A percentile compares a stretch with the other conserved stretches of the same genome.
Evolutionary conservation across 2,113 vertebrate genomes (phyloP).

Genomic region (Malurus alboscapulatus): DNA sequence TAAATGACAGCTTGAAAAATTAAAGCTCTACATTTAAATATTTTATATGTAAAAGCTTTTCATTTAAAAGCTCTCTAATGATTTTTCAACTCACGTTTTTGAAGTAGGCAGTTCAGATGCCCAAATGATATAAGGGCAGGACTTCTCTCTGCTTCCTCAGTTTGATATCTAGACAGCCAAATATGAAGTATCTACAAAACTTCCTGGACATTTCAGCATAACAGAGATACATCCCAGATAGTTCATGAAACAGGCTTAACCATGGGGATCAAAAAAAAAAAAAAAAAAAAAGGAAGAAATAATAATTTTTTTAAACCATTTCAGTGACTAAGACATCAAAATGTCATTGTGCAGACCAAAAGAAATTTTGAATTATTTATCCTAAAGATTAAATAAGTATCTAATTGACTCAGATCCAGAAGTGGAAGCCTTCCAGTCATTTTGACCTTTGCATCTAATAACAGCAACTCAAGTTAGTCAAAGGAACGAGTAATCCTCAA

Average conservation of each 20-base stretch:
- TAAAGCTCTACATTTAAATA: background rate
- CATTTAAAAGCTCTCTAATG: background rate
- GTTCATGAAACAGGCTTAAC: background rate
- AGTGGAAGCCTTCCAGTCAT: background rate
- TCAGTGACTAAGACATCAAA: background rate
- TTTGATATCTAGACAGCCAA: background rate
- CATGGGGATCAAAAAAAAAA: background rate
- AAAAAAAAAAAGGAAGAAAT: background rate
- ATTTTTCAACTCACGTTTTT: background rate
- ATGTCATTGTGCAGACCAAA: background rate
- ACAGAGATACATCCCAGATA: background rate
- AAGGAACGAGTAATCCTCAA: background rate
- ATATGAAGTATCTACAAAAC: background rate
- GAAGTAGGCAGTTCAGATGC: background rate
- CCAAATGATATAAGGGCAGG: background rate
- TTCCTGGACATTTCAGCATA: background rate
- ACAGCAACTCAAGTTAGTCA: background rate
- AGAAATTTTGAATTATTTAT: background rate
- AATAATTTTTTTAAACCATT: background rate
- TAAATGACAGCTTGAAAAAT: background rate
- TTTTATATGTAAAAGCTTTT: background rate
- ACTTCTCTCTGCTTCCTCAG: background rate
- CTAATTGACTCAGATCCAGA: background rate
- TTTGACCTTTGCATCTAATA: background rate
- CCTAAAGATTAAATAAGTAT: background rate